Percentiles rank a stretch among this genome's conserved stretches.
phyloP scores from a whole-genome alignment of 2,888 invertebrate species.

The Petrolisthes manimaculis region DNA sequence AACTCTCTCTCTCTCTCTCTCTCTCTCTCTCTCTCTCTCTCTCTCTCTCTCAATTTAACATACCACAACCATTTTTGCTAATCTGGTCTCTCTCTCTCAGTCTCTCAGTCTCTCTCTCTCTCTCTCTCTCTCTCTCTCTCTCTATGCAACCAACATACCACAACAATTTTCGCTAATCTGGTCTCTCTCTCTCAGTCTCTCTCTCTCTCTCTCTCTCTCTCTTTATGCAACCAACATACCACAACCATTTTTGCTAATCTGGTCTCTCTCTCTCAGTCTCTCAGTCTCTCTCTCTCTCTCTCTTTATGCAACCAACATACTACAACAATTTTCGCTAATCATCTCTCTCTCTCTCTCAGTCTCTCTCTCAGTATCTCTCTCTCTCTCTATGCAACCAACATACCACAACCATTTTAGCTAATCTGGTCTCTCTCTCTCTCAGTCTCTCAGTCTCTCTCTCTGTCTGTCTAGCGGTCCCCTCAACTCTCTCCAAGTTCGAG shows the following conservation, averaged over 20 bases:
- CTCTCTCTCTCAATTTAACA: neutral
- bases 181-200: neutral
- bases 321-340: too few species aligned
- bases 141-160: neutral
- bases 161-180: neutral
- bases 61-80: neutral
- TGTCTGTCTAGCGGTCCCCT: neutral
- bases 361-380: too few species aligned
- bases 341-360: too few species aligned
- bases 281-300: too few species aligned
- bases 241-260: too few species aligned
- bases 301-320: too few species aligned
- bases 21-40: neutral
- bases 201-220: too few species aligned
- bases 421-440: too few species aligned
- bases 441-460: neutral
- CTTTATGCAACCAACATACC: too few species aligned
- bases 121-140: neutral
- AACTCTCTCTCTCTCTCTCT: neutral
- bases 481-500: constrained; percentile 65
- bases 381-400: too few species aligned
- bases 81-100: neutral
- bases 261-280: too few species aligned
- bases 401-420: too few species aligned
- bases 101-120: neutral